These are phyloP conservation scores for Cheumatopsyche charites DNA, from an alignment of 1,140 invertebrate species.

Conservation along the genomic window DNA sequence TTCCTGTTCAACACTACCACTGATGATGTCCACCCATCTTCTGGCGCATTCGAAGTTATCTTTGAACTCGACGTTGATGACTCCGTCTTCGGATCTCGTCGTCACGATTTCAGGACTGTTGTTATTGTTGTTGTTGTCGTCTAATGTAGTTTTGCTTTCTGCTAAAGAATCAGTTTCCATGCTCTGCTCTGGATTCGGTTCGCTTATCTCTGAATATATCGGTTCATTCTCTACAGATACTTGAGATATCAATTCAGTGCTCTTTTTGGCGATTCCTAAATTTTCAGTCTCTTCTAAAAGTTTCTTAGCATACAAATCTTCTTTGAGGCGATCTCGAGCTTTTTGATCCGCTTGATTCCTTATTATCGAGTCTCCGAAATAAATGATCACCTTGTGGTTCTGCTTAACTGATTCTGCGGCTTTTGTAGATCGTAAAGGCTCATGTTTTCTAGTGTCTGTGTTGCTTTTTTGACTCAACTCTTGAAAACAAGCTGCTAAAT, in stretches of 20 bases:
- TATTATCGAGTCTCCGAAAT: constrained; percentile 70
- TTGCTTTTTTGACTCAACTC: constrained; percentile 55
- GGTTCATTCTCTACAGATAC: constrained; percentile 56
- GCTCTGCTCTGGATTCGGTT: constrained; percentile 51
- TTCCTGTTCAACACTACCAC: constrained; percentile 58
- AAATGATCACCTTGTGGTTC: constrained; percentile 72
- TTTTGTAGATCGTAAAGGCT: constrained; percentile 18
- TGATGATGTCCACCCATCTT: constrained; percentile 63
- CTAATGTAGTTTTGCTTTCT: constrained; percentile 49
- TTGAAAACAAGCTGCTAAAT: constrained; percentile 56
- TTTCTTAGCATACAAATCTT: constrained; percentile 59
- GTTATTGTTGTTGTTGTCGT: constrained; percentile 49
- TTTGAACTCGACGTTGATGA: constrained; percentile 69
- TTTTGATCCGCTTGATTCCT: constrained; percentile 55
- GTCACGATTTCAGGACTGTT: constrained; percentile 42
- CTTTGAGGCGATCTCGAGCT: constrained; percentile 53
- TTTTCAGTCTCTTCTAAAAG: constrained; percentile 55
- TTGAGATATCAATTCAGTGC: constrained; percentile 56
- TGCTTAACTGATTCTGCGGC: constrained; percentile 27
- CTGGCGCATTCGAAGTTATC: constrained; percentile 67
- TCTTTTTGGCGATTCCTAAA: constrained; percentile 53
- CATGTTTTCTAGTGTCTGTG: constrained; percentile 49
- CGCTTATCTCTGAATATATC: constrained; percentile 58
- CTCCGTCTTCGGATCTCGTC: constrained; percentile 60
- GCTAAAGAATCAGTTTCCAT: constrained; percentile 51